Base-by-base conservation (phyloP, 2,888 invertebrate species). In the Drosophila mettleri region DNA sequence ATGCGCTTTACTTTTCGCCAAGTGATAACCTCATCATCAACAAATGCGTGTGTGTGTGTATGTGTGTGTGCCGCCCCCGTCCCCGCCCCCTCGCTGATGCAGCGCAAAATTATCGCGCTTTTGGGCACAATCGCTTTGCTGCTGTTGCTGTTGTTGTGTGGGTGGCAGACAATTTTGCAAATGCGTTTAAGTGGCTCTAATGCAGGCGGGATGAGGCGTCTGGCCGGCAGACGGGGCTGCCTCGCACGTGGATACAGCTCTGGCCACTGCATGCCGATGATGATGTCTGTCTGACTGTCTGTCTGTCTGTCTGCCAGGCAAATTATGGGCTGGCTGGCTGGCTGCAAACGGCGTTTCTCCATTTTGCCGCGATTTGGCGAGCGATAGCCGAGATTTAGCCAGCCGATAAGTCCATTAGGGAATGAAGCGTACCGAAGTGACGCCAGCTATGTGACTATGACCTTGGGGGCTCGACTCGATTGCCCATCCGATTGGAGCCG, bases 101-200 rank as follows among this genome's bases (percentile, higher is more conserved):
- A 60, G 61, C 53, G 46, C 57, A 67, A 85, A 87, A 85, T 85
- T 85, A 85, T 84, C 77, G 77, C 85, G 79, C 85, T 78, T 77
- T 81, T 67, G 67, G 70, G 61, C 59, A 59, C 46, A 60, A 45
- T 36, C 51, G 14, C 55, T 54, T 33, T 48, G 33, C 38, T 60
- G 24, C 16, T 58, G 67, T 29, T 69, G 69, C 66, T 65, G 69
- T 64, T 79, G 75, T 61, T 71, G 82, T 79, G 87, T 83, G 88
- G 78, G 86, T 79, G 76, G 79, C 70, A 69, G 77, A 74, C 88
- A 85, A 85, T 88, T 85, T 86, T 33, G 83, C 84, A 85, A 85
- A 85, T 88, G 88, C 88, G 81, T 88, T 88, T 85, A 85, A 85
- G 85, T 85, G 85, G 71, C 74, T 70, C 84, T 85, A 85, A 85